A percentile compares a stretch with the other conserved stretches of the same genome.
phyloP scores from a whole-genome alignment of 1,140 invertebrate species.

The Halictus rubicundus region DNA sequence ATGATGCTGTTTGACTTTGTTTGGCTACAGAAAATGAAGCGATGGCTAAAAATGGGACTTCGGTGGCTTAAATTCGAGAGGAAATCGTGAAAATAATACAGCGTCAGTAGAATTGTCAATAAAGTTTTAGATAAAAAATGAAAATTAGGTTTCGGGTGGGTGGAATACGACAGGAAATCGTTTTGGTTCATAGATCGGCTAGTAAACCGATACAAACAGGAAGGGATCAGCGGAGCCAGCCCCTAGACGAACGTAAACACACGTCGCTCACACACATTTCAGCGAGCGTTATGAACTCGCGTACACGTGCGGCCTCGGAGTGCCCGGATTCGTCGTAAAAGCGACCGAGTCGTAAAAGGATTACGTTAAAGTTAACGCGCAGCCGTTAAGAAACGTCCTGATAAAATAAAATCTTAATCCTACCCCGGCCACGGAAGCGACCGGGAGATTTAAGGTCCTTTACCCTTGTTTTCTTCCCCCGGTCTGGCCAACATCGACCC shows the following conservation, averaged over 20 bases:
- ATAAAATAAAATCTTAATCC: constrained; percentile 78
- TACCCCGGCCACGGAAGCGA: constrained; percentile 52
- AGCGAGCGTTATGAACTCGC: constrained; percentile 29
- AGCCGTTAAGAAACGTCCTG: constrained; percentile 63
- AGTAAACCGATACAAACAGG: constrained; percentile 15
- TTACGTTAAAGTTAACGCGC: constrained; percentile 73
- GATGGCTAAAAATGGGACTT: too few relatives aligned
- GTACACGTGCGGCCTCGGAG: constrained; percentile 34
- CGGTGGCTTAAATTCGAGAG: too few relatives aligned
- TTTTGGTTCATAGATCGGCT: constrained; percentile 38
- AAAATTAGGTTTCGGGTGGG: not conserved
- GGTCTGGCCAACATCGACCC: not conserved
- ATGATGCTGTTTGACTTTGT: too few relatives aligned
- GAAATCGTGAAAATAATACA: too few relatives aligned
- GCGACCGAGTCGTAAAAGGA: constrained; percentile 68
- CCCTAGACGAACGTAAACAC: constrained; percentile 37
- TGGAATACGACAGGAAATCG: constrained; percentile 12
- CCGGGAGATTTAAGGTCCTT: constrained; percentile 69
- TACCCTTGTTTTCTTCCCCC: constrained; percentile 41
- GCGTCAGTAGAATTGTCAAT: too few relatives aligned
- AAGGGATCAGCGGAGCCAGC: constrained; percentile 2
- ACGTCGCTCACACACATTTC: constrained; percentile 4
- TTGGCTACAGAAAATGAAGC: too few relatives aligned
- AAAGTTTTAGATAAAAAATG: too few relatives aligned
- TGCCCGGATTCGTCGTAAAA: constrained; percentile 69